Evolutionary conservation across 2,113 vertebrate species (phyloP), one percentile per base, ranked within the genome.

Genomic region (Coregonus clupeaformis): DNA sequence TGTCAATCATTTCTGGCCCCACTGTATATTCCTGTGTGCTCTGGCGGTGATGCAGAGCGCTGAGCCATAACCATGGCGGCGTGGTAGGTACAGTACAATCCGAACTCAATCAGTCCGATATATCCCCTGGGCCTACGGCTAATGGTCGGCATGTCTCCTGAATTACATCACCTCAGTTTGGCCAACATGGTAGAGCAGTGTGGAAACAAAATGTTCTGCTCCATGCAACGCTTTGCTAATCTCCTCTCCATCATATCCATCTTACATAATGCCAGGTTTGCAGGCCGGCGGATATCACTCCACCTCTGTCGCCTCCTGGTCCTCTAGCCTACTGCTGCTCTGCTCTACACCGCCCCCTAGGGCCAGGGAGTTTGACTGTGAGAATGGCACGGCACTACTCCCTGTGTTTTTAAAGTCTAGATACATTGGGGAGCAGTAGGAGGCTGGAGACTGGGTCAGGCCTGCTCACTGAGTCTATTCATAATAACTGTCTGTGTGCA

Each of bases 201-300:
- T 89, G 89, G 86, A 91, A 92, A 91, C 90, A 90, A 89, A 91
- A 89, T 90, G 89, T 90, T 89, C 88, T 79, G 85, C 85, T 84
- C 68, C 66, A 86, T 88, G 80, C 82, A 90, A 91, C 90, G 89
- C 90, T 78, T 70, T 75, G 76, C 52, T 91, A 90, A 92, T 91
- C 91, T 72, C 64, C 81, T 77, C 68, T 72, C 80, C 77, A 78
- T 76, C 87, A 77, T 36, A 87, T 80, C 80, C 86, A 79, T 85
- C 88, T 90, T 90, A 88, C 80, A 74, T 78, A 78, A 81, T 67
- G 57, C 47, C 20, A 30, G 25, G 64, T 67, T 67, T 71, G 20
- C 69, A 68, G 57, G 27, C 49, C 24, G 18, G 42, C 57, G 14
- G 55, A 32, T 52, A n/a, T 73, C 47, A 55, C 71, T 45, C 49